These are phyloP conservation scores for Ciconia stormi DNA, from an alignment of 2,113 vertebrate species.

Conservation along the genomic window DNA sequence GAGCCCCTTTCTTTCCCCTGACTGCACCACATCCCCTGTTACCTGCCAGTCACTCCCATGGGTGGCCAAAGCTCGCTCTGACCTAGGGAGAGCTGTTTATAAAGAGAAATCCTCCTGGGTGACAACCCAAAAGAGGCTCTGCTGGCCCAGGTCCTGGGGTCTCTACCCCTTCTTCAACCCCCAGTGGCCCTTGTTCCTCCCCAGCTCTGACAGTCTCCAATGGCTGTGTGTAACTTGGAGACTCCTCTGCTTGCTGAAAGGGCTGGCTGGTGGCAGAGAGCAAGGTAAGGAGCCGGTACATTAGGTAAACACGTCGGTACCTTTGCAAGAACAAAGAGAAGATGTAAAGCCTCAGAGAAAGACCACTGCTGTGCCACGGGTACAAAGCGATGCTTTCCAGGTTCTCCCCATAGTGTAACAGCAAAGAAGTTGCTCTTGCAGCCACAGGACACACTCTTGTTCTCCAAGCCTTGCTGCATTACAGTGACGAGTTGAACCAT, in stretches of 20 bases:
- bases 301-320: background rate
- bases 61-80: background rate
- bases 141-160: background rate
- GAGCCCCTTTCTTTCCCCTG: background rate
- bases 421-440: rapidly evolving
- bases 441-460: rapidly evolving
- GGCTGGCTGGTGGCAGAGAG: background rate
- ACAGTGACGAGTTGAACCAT: background rate
- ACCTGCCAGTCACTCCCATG: background rate
- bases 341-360: background rate
- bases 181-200: background rate
- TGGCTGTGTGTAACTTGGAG: background rate
- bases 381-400: background rate
- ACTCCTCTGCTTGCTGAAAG: background rate
- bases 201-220: background rate
- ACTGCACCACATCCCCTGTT: background rate
- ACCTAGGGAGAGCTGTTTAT: background rate
- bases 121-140: background rate
- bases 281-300: background rate
- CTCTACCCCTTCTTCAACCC: background rate
- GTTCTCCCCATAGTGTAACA: background rate
- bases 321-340: background rate
- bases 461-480: background rate
- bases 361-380: background rate
- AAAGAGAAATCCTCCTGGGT: background rate